Evolutionary conservation across 2,113 vertebrate genomes (phyloP).

Genomic region (Seriola rivoliana): DNA sequence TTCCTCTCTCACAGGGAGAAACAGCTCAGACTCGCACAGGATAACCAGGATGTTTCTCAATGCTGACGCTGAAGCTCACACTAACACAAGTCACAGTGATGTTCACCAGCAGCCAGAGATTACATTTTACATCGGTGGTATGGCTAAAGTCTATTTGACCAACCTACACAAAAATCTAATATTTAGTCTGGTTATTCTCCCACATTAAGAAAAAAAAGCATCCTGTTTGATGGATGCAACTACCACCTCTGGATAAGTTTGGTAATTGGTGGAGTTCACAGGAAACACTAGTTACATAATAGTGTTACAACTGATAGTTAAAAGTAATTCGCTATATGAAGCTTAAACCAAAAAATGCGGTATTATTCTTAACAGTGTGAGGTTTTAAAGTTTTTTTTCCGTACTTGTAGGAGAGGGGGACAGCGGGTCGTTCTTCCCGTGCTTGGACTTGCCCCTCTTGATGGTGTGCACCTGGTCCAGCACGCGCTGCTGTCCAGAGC

Average conservation of each 20-base stretch:
- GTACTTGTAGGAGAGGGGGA: slow-evolving; percentile 73
- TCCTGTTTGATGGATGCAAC: not conserved
- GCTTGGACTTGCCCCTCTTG: slow-evolving; percentile 78
- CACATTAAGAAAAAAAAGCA: not conserved
- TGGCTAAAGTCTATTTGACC: too few species aligned
- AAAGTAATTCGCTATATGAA: too few species aligned
- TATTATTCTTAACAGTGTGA: too few species aligned
- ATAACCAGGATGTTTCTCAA: too few species aligned
- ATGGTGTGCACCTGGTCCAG: slow-evolving; percentile 80
- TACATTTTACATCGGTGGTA: not conserved
- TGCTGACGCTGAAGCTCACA: not conserved
- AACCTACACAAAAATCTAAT: too few species aligned
- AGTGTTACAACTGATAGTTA: too few species aligned
- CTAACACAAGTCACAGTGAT: not conserved
- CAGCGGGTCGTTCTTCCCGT: slow-evolving; percentile 5
- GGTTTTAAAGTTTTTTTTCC: too few species aligned
- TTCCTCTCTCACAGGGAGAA: not conserved
- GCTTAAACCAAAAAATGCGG: too few species aligned
- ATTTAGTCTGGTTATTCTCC: too few species aligned
- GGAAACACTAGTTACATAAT: not conserved
- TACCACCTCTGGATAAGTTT: not conserved
- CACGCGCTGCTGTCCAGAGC: slow-evolving; percentile 78
- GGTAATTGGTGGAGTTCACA: not conserved
- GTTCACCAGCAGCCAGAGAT: not conserved
- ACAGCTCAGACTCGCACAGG: not conserved